Conservation (phyloP, 2,797 vertebrate species). For the Sebastolobus altivelis region DNA sequence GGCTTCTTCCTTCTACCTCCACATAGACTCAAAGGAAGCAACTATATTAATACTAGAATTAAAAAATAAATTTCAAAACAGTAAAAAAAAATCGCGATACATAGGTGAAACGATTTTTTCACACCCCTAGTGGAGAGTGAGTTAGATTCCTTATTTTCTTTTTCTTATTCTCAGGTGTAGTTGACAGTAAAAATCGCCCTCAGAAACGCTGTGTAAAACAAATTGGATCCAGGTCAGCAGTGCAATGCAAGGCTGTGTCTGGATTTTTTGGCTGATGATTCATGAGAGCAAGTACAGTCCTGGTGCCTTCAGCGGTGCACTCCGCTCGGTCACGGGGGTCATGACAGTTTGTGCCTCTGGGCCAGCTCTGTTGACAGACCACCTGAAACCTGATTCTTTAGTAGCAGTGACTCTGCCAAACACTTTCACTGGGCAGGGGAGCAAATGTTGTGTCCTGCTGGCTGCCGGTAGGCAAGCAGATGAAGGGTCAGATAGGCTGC, state of each 20-base stretch:
- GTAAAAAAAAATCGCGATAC: too few species aligned
- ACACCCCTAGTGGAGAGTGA: too few species aligned
- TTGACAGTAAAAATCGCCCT: background rate
- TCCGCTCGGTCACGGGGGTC: slow-evolving; percentile 29
- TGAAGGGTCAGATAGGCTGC: background rate
- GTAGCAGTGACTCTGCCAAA: slow-evolving; percentile 22
- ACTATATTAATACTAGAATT: too few species aligned
- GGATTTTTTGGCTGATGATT: slow-evolving; percentile 37
- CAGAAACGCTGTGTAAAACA: slow-evolving; percentile 2
- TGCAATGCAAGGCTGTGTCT: background rate
- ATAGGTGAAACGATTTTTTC: too few species aligned
- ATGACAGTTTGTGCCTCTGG: slow-evolving; percentile 30
- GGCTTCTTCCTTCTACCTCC: too few species aligned
- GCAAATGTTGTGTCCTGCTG: slow-evolving; percentile 17
- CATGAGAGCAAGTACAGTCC: slow-evolving; percentile 2
- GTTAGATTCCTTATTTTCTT: background rate
- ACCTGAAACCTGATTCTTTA: slow-evolving; percentile 50
- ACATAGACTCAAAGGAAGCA: too few species aligned
- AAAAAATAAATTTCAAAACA: too few species aligned
- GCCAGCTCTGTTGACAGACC: slow-evolving; percentile 30
- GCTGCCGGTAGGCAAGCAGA: slow-evolving; percentile 18
- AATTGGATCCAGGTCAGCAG: slow-evolving; percentile 11
- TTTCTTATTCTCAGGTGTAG: slow-evolving; percentile 11
- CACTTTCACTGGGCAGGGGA: slow-evolving; percentile 6
- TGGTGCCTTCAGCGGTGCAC: slow-evolving; percentile 15